Evolutionary conservation across 2,797 vertebrate species (phyloP), one percentile per base, ranked within the genome.

Genomic region (Falco columbarius): DNA sequence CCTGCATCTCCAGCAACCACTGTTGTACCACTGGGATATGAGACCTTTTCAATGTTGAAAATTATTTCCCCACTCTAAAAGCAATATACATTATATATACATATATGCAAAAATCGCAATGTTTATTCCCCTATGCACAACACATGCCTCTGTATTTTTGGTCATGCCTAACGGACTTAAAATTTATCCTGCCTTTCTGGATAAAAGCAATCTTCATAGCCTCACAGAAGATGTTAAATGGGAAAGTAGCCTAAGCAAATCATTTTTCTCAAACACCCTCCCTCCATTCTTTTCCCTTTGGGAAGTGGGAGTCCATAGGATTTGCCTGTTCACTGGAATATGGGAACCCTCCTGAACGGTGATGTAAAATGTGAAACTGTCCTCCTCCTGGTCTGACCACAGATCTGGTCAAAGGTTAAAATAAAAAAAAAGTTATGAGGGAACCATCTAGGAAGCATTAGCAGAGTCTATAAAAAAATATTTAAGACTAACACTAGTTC

Each of bases 351-450:
- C n/a, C 27, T 10, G 58, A 36, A 36, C 2, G 20, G 47, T 2
- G 2, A 40, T 1, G 7, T 5, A 44, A 55, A 29, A 71, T 2
- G 10, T 1, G 1, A 59, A 58, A 51, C 36, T 1, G 0, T 42
- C 17, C 7, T 66, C 55, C 29, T 36, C 55, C n/a, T 51, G 54
- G 9, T 73, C 42, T 58, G 36, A 63, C 29, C 51, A 29, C 32
- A 81, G 11, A 36, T 12, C 12, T 23, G 65, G 34, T 5, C n/a
- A 51, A 36, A 70, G n/a, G 7, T 22, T 21, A 47, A 29, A 46
- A 40, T 22, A 21, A 47, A 40, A 46, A 40, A 40, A 38, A 17
- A 26, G 42, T 42, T 16, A 19, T 18, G 1, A 34, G 23, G 15
- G 38, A 74, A n/a, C 26, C 15, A 9, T 9, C 17, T 16, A 24